Evolutionary conservation across 2,113 vertebrate species (phyloP).

Genomic region (Calidris pugnax): DNA sequence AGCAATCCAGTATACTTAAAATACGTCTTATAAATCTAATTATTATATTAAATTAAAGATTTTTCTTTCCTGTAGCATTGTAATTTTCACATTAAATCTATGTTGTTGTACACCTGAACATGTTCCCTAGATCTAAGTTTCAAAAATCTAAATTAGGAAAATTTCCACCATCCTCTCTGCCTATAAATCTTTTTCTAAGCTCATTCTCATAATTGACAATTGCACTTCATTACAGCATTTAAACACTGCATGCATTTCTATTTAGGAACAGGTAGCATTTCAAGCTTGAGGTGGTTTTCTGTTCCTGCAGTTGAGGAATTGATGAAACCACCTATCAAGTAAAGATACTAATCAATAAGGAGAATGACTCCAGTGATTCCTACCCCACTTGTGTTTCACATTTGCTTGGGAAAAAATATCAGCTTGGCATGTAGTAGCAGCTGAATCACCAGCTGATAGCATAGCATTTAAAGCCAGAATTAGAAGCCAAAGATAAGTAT

Average conservation of each 20-base stretch:
- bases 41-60: not conserved
- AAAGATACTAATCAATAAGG: not conserved
- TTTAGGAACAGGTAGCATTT: not conserved
- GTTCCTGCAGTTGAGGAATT: not conserved
- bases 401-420: not conserved
- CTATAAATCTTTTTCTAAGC: not conserved
- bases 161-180: not conserved
- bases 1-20: not conserved
- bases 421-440: constrained; percentile 38
- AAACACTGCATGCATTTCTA: not conserved
- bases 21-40: not conserved
- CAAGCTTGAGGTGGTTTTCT: not conserved
- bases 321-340: not conserved
- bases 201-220: not conserved
- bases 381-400: not conserved
- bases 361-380: not conserved
- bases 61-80: not conserved
- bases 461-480: constrained; percentile 35
- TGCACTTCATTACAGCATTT: not conserved
- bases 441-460: constrained; percentile 52
- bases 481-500: not conserved
- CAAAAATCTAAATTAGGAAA: not conserved
- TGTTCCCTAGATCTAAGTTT: not conserved
- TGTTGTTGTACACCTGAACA: not conserved
- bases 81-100: not conserved